Conservation (phyloP, 2,113 vertebrate species). For the Thermophis baileyi region DNA sequence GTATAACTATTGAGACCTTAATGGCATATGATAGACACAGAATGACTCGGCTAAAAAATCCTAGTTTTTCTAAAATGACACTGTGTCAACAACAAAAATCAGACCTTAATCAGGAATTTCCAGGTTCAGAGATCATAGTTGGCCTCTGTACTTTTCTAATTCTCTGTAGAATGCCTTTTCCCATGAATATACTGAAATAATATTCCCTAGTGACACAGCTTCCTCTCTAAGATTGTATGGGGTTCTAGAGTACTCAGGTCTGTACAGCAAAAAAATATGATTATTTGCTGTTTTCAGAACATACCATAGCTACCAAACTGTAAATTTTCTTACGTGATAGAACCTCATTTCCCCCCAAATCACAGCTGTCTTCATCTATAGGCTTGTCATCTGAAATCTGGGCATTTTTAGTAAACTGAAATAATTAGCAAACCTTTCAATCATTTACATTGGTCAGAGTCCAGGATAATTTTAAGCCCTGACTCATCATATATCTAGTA, state of each 20-base stretch:
- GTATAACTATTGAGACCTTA: background rate
- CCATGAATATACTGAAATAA: background rate
- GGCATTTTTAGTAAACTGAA: conserved; percentile 30
- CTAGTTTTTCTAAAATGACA: too few species aligned
- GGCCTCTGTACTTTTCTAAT: background rate
- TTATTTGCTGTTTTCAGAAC: background rate
- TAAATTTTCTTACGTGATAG: background rate
- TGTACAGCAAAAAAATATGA: conserved; percentile 1
- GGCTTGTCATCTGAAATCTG: conserved; percentile 28
- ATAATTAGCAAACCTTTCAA: conserved; percentile 44
- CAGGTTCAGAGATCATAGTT: background rate
- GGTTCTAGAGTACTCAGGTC: background rate
- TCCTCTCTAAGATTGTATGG: background rate
- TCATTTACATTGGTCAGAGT: conserved; percentile 46
- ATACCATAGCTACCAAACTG: background rate
- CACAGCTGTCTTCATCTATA: conserved; percentile 22
- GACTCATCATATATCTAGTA: conserved; percentile 47
- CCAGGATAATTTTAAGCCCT: conserved; percentile 39
- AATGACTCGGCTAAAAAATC: background rate
- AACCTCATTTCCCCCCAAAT: conserved; percentile 10
- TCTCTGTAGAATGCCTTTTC: background rate
- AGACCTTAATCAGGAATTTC: background rate
- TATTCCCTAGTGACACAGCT: background rate
- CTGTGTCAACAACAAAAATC: background rate
- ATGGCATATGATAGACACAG: background rate